phyloP scores from a whole-genome alignment of 2,113 vertebrate genomes.

The Notothenia rossii region DNA sequence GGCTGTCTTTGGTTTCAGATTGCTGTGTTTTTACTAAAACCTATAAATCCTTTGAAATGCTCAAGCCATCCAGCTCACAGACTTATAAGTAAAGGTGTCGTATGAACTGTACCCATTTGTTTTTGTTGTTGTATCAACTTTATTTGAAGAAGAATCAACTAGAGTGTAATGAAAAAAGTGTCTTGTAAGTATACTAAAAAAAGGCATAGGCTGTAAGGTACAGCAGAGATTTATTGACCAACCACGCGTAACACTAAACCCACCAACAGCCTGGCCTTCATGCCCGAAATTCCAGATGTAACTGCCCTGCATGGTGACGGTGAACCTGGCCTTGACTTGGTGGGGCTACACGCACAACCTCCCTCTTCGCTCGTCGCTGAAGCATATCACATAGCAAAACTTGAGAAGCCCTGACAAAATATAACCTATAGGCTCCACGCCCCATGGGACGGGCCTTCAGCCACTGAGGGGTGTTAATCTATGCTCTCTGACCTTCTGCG shows the following conservation, averaged over 20 bases:
- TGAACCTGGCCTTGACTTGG: constrained; percentile 74
- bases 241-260: constrained; percentile 71
- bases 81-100: background rate
- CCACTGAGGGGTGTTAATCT: constrained; percentile 52
- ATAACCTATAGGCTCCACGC: constrained; percentile 33
- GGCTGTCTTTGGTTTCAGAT: constrained; percentile 40
- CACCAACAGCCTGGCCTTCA: constrained; percentile 64
- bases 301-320: constrained; percentile 61
- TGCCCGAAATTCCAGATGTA: constrained; percentile 75
- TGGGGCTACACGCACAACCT: constrained; percentile 14
- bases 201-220: constrained; percentile 32
- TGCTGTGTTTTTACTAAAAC: constrained; percentile 16
- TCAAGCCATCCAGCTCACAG: background rate
- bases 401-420: constrained; percentile 65
- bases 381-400: constrained; percentile 61
- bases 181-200: constrained; percentile 41
- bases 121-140: background rate
- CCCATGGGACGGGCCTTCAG: constrained; percentile 27
- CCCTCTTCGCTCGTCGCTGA: constrained; percentile 33
- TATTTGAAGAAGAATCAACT: constrained; percentile 19
- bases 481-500: constrained; percentile 54
- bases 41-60: background rate
- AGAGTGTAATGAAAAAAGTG: constrained; percentile 16
- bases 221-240: constrained; percentile 62
- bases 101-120: background rate